Percentiles rank a stretch among this genome's conserved stretches.
Evolutionary conservation across 2,888 invertebrate genomes (phyloP).

Genomic region (Craniophora ligustri): DNA sequence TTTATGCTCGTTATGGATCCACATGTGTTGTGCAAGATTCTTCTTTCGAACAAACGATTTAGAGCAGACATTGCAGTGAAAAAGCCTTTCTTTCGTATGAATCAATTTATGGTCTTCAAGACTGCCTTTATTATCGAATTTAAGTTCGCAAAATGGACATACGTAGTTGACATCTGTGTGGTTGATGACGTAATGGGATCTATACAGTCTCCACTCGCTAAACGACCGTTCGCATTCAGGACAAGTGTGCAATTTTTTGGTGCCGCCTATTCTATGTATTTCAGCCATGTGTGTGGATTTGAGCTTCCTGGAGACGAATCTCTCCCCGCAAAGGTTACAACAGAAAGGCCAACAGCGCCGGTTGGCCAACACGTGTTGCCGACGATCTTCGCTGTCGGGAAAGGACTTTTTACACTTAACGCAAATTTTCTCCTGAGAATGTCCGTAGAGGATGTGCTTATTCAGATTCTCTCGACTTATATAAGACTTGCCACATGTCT

Average conservation of each 20-base stretch:
- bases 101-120: conserved; percentile 76
- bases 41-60: conserved; percentile 74
- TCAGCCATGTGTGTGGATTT: conserved; percentile 60
- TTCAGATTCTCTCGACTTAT: conserved; percentile 61
- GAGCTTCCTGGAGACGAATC: conserved; percentile 61
- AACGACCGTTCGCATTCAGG: conserved; percentile 63
- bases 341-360: conserved; percentile 65
- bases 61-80: conserved; percentile 77
- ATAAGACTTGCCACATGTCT: conserved; percentile 70
- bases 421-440: conserved; percentile 53
- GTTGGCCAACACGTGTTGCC: conserved; percentile 61
- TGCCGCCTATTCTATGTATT: conserved; percentile 60
- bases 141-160: conserved; percentile 68
- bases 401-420: conserved; percentile 65
- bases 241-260: conserved; percentile 58
- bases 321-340: conserved; percentile 63
- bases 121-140: conserved; percentile 66
- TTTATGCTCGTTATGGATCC: conserved; percentile 73
- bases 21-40: conserved; percentile 69
- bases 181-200: conserved; percentile 63
- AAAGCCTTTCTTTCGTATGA: conserved; percentile 80
- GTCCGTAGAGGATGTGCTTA: conserved; percentile 50
- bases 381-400: conserved; percentile 46
- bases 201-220: conserved; percentile 52
- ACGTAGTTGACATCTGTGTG: conserved; percentile 65